Evolutionary conservation across 30 jellyfish, hydroid and myxozoan genomes (phyloP).

Genomic region (Mastigias papua): DNA sequence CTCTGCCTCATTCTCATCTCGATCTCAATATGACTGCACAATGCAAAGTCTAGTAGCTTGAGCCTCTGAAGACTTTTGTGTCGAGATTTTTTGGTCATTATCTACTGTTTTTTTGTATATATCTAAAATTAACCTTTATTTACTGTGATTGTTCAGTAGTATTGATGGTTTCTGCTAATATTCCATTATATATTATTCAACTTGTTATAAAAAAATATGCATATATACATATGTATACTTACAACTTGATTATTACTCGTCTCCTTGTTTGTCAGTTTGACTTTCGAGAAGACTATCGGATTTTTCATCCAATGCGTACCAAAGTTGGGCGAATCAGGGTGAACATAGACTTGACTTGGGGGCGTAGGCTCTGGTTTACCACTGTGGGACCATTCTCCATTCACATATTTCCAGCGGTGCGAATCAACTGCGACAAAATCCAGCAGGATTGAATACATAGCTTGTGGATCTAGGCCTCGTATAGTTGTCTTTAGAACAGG

Average conservation of each 20-base stretch:
- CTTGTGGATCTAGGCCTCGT: constrained; percentile 95
- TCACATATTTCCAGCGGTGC: constrained; percentile 98
- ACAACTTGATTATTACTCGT: constrained; percentile 98
- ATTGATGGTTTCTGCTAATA: no score
- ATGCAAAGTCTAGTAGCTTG: no score
- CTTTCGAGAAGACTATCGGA: constrained; percentile 96
- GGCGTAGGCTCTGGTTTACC: constrained; percentile 98
- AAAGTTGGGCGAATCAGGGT: constrained; percentile 99
- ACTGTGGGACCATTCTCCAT: constrained; percentile 99
- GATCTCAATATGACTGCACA: no score
- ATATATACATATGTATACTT: no score
- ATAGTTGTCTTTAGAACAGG: constrained; percentile 94
- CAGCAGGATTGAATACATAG: constrained; percentile 93
- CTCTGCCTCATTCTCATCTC: no score
- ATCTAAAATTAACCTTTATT: no score
- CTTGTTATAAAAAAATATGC: no score
- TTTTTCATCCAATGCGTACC: constrained; percentile 99
- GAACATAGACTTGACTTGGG: constrained; percentile 92
- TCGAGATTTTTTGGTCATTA: no score
- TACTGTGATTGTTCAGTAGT: no score
- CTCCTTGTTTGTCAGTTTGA: constrained; percentile 95
- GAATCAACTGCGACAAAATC: constrained; percentile 96
- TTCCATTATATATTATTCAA: no score
- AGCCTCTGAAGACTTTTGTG: no score
- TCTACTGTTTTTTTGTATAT: no score